Evolutionary conservation across 2,113 vertebrate species (phyloP), one percentile per base, ranked within the genome.

Genomic region (Corythornis cristatus): DNA sequence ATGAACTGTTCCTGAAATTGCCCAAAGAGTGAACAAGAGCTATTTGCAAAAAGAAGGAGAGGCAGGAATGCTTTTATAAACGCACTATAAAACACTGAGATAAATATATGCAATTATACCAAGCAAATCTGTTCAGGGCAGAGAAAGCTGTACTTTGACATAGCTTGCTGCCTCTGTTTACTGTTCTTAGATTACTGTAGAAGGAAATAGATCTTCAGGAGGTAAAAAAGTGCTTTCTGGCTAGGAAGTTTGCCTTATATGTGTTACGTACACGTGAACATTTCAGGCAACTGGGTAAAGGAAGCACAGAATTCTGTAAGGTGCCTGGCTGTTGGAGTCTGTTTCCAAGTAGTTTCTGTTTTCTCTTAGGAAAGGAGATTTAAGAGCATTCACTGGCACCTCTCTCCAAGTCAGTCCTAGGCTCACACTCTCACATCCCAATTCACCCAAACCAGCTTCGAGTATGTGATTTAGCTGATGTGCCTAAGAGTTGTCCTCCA

Each of bases 71-170:
- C 56, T 83, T 93, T 78, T 80, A 56, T 43, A 88, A 94, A 76
- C 23, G 75, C 43, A 25, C 68, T 71, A 48, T 74, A 93, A 95
- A 94, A 70, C 66, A 92, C 28, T 67, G 78, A 93, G 93, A 95
- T 93, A 96, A 96, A 93, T 91, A 94, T 9, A 68, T 77, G 85
- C 83, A 93, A 93, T 96, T 93, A 94, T 26, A 88, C 2, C 4
- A 57, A n/a, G 75, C 56, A 91, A 95, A 86, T 26, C 56, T 0
- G 12, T 57, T 71, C 82, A 81, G 60, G 73, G 70, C 71, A 76
- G 60, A 66, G 71, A 85, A 88, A 79, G 56, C 84, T 82, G 60
- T 56, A 56, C 35, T 91, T 95, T 18, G 89, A 77, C 35, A 33
- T 13, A 53, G 66, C 78, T 60, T 54, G 60, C 81, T 85, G 91